Evolutionary conservation across 2,888 invertebrate genomes (phyloP).

Genomic region (Apodemia duryi): DNA sequence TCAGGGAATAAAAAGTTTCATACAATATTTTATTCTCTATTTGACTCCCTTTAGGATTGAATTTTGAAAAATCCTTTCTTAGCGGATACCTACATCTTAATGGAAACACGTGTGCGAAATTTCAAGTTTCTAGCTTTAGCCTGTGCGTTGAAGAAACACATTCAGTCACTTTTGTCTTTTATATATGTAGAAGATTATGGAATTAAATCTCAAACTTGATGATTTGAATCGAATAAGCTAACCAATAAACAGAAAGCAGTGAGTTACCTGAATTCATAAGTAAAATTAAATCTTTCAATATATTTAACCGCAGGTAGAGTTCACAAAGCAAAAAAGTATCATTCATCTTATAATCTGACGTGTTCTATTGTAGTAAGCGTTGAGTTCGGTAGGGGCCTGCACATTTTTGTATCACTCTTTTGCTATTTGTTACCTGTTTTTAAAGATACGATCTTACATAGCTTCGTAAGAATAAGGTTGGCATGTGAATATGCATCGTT

Average conservation of each 20-base stretch:
- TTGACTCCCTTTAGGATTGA: too few species aligned
- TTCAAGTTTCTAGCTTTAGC: too few species aligned
- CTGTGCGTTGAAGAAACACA: too few species aligned
- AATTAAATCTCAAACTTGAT: too few species aligned
- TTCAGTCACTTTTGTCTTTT: too few species aligned
- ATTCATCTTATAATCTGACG: constrained; percentile 78
- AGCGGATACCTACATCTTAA: too few species aligned
- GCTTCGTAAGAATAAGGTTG: constrained; percentile 21
- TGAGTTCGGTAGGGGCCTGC: constrained; percentile 42
- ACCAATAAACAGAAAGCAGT: background rate
- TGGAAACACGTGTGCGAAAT: too few species aligned
- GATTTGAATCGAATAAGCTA: background rate
- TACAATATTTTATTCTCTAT: too few species aligned
- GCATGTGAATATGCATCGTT: constrained; percentile 29
- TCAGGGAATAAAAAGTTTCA: too few species aligned
- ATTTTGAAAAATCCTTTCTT: too few species aligned
- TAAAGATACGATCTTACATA: constrained; percentile 31
- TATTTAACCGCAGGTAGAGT: constrained; percentile 55
- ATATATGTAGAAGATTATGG: too few species aligned
- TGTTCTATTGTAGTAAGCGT: constrained; percentile 59
- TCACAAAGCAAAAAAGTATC: constrained; percentile 56
- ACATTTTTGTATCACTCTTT: constrained; percentile 33
- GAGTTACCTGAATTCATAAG: background rate
- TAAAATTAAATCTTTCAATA: constrained; percentile 28
- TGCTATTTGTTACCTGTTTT: constrained; percentile 37